Evolutionary conservation across 1,140 invertebrate genomes (phyloP), one percentile per base, ranked within the genome.

Genomic region (Drosophila arizonae): DNA sequence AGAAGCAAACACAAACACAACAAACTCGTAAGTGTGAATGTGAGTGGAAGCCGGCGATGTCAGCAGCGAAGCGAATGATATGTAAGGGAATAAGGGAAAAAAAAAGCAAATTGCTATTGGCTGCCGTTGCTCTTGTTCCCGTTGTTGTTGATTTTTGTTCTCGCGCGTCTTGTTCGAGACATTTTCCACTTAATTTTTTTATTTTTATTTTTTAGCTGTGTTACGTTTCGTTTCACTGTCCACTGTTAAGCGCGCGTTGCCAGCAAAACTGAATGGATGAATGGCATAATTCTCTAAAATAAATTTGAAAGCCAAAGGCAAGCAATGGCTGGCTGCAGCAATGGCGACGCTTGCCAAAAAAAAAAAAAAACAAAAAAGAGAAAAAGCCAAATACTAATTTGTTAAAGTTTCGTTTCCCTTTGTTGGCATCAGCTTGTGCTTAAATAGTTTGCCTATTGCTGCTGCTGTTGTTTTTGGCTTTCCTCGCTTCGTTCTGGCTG

Each of bases 201-300:
- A 46, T 46, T 17, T 46, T 58, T 72, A 30, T 68, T 60, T 62
- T 69, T 36, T 63, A 62, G 65, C 46, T 17, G 52, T n/a, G 33
- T 72, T 72, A 67, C 24, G 39, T 60, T 74, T 52, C n/a, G 21
- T 72, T 55, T 13, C 28, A 26, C 73, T 62, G 36, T 57, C 43
- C 45, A 63, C 58, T 63, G 73, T 79, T 76, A 77, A 73, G 82
- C 82, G 79, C 76, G 65, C 79, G 72, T 75, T 80, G 70, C 69
- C 72, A 81, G 36, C 50, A 26, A 55, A 64, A 81, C 56, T 70
- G 57, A 76, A 66, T 63, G 77, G 70, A 87, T 60, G 77, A 64
- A 82, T 88, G 84, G 84, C 84, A 88, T 88, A 88, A 88, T 88
- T 70, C 85, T 89, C 77, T 88, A 88, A 88, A 88, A 88, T 88